Percentiles rank a stretch among this genome's conserved stretches.
These are phyloP conservation scores for Loripinus fragilis DNA, from an alignment of 2,888 invertebrate species.

Conservation along the genomic window DNA sequence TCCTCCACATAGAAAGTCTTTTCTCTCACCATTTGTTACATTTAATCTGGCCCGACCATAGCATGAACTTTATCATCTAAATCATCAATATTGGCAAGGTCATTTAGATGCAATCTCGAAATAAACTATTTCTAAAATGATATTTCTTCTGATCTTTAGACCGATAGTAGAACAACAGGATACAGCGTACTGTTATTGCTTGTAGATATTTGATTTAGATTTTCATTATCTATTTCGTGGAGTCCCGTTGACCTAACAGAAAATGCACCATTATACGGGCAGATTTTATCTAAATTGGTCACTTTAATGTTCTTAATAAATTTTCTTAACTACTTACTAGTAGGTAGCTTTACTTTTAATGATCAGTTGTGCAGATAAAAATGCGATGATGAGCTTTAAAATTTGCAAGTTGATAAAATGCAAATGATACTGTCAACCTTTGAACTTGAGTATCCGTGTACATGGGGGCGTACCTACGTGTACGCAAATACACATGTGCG, in stretches of 20 bases:
- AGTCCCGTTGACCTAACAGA: not conserved
- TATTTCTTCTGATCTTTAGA: conserved; percentile 13
- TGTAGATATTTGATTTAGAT: not conserved
- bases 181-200: not conserved
- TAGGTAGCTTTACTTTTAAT: not conserved
- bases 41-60: not conserved
- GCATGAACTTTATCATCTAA: conserved; percentile 1
- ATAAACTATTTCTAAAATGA: conserved; percentile 22
- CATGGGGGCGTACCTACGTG: too few species aligned
- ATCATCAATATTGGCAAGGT: conserved; percentile 4
- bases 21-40: too few species aligned
- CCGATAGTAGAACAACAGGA: conserved; percentile 3
- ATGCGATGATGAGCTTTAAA: too few species aligned
- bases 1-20: too few species aligned
- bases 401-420: too few species aligned
- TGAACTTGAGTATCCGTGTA: too few species aligned
- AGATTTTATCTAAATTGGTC: conserved; percentile 5
- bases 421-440: too few species aligned
- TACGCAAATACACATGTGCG: too few species aligned
- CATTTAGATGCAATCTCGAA: conserved; percentile 8
- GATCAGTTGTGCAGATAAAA: too few species aligned
- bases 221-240: conserved; percentile 12
- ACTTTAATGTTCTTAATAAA: not conserved
- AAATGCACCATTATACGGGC: too few species aligned
- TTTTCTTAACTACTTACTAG: not conserved